phyloP scores from a whole-genome alignment of 2,113 vertebrate species.

The Tyrannus savana region DNA sequence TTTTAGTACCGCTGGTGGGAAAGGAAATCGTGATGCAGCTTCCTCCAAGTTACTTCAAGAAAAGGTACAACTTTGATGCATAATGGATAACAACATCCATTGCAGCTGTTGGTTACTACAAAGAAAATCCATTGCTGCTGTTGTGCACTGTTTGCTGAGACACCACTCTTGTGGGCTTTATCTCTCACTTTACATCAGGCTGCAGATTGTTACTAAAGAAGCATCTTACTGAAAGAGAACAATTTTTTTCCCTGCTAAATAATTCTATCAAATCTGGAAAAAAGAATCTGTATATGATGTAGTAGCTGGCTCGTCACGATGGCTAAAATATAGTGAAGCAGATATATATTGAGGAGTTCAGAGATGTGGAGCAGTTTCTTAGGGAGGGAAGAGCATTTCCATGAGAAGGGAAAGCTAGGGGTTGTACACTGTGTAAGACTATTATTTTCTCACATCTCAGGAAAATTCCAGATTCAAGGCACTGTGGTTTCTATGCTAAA shows the following conservation, averaged over 20 bases:
- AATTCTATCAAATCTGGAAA: background rate
- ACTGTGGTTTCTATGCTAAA: background rate
- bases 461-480: background rate
- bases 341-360: background rate
- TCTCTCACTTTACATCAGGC: background rate
- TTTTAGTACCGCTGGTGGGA: slow-evolving; percentile 90
- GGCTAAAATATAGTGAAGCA: background rate
- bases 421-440: background rate
- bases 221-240: background rate
- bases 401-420: background rate
- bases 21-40: slow-evolving; percentile 87
- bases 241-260: background rate
- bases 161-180: background rate
- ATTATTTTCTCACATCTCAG: background rate
- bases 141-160: background rate
- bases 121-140: background rate
- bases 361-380: background rate
- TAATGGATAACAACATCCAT: no score
- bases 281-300: background rate
- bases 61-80: slow-evolving; percentile 79
- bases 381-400: background rate
- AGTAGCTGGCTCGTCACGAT: background rate
- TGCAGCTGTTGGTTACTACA: background rate
- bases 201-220: background rate
- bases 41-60: slow-evolving; percentile 96